phyloP scores from a whole-genome alignment of 2,888 invertebrate species.

The Parthenolecanium corni region DNA sequence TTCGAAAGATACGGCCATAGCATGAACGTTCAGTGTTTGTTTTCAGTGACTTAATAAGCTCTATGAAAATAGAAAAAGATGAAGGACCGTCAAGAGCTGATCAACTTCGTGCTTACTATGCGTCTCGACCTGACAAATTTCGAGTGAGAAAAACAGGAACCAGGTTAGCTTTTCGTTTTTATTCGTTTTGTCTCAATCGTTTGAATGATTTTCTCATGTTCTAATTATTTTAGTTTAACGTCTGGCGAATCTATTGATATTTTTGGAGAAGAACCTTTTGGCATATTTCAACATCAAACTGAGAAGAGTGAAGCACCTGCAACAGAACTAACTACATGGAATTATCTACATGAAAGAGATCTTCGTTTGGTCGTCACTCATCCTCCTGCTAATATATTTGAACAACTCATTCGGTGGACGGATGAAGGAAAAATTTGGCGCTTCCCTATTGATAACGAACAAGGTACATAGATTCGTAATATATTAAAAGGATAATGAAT shows the following conservation, averaged over 20 bases:
- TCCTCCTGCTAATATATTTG: conserved; percentile 76
- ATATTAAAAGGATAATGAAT: neutral
- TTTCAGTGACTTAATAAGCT: conserved; percentile 55
- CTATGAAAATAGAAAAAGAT: conserved; percentile 60
- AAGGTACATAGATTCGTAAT: conserved; percentile 48
- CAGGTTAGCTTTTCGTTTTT: too few relatives aligned
- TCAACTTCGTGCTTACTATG: conserved; percentile 31
- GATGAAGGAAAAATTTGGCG: conserved; percentile 89
- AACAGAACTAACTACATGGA: conserved; percentile 54
- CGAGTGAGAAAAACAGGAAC: too few relatives aligned
- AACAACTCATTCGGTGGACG: conserved; percentile 90
- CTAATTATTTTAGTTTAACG: neutral
- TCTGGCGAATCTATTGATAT: conserved; percentile 52
- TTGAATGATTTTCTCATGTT: too few relatives aligned
- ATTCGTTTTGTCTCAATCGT: too few relatives aligned
- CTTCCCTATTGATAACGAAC: conserved; percentile 95
- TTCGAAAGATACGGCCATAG: neutral
- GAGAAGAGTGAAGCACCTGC: conserved; percentile 30
- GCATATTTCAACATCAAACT: conserved; percentile 48
- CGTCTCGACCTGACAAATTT: neutral
- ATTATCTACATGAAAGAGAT: conserved; percentile 51
- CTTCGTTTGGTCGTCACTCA: conserved; percentile 54
- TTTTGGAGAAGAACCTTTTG: conserved; percentile 50
- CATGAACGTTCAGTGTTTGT: conserved; percentile 8
- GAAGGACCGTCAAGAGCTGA: conserved; percentile 34